Evolutionary conservation across 2,888 invertebrate genomes (phyloP).

Genomic region (Allygus modestus): DNA sequence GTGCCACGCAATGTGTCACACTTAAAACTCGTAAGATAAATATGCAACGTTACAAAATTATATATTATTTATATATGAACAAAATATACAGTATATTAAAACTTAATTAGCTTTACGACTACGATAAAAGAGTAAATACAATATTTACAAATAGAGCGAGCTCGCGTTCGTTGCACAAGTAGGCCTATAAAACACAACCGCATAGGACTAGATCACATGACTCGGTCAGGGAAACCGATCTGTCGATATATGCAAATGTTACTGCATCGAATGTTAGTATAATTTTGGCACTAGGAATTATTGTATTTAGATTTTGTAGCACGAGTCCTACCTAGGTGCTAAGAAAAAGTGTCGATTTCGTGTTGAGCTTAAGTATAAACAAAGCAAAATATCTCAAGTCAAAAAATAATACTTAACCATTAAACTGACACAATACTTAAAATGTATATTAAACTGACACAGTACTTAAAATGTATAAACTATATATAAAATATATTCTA

Average conservation of each 20-base stretch:
- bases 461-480: too few relatives aligned
- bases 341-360: too few relatives aligned
- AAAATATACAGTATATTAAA: constrained; percentile 45
- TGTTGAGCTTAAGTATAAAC: too few relatives aligned
- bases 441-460: too few relatives aligned
- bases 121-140: constrained; percentile 51
- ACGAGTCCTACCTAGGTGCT: too few relatives aligned
- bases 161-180: constrained; percentile 44
- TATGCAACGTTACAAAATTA: constrained; percentile 41
- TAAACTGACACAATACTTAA: too few relatives aligned
- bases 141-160: constrained; percentile 51
- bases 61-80: constrained; percentile 58
- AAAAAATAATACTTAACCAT: too few relatives aligned
- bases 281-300: constrained; percentile 27
- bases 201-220: constrained; percentile 26
- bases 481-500: too few relatives aligned
- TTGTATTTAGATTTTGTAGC: constrained; percentile 1
- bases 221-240: background rate
- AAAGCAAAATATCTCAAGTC: too few relatives aligned
- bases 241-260: background rate
- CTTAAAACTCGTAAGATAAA: constrained; percentile 28
- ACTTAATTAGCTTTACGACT: constrained; percentile 18
- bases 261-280: background rate
- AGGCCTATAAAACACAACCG: constrained; percentile 49
- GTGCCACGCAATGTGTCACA: background rate